Percentiles rank a stretch among this genome's conserved stretches.
These are phyloP conservation scores for Caenorhabditis remanei DNA, from an alignment of 1,140 invertebrate species.

Conservation along the genomic window DNA sequence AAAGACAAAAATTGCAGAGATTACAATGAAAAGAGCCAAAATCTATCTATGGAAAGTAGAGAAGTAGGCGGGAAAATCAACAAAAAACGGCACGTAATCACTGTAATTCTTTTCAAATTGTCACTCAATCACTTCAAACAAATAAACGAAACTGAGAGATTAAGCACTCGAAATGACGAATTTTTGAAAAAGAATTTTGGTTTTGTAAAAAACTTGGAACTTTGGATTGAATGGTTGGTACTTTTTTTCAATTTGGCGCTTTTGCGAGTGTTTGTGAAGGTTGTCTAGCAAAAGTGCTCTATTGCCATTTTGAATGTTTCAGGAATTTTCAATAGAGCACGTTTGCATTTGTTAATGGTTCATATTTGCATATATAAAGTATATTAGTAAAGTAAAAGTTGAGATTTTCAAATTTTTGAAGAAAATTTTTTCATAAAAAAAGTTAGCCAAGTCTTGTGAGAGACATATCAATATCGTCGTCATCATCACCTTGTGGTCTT, in stretches of 20 bases:
- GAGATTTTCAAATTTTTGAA: not conserved
- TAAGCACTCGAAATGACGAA: not conserved
- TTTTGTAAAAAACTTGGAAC: not conserved
- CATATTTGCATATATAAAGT: slow-evolving; percentile 1
- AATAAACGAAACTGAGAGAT: not conserved
- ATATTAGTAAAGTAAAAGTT: not conserved
- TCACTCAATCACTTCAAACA: slow-evolving; percentile 32
- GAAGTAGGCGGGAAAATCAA: not conserved
- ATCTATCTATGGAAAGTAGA: not conserved
- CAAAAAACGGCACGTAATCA: not conserved
- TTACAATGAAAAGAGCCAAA: not conserved
- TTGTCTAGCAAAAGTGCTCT: too few relatives aligned
- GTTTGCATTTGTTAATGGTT: not conserved
- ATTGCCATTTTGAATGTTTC: too few relatives aligned
- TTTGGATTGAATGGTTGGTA: not conserved
- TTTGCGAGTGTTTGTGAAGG: too few relatives aligned
- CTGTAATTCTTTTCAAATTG: not conserved
- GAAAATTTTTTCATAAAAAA: not conserved
- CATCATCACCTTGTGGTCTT: slow-evolving; percentile 36
- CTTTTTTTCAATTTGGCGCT: too few relatives aligned
- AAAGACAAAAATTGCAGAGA: not conserved
- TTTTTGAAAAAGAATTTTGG: not conserved
- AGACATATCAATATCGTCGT: slow-evolving; percentile 44
- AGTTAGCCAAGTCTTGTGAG: slow-evolving; percentile 23
- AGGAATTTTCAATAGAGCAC: too few relatives aligned